Conservation (phyloP, 2,888 invertebrate genomes). For the Thymelicus acteon region DNA sequence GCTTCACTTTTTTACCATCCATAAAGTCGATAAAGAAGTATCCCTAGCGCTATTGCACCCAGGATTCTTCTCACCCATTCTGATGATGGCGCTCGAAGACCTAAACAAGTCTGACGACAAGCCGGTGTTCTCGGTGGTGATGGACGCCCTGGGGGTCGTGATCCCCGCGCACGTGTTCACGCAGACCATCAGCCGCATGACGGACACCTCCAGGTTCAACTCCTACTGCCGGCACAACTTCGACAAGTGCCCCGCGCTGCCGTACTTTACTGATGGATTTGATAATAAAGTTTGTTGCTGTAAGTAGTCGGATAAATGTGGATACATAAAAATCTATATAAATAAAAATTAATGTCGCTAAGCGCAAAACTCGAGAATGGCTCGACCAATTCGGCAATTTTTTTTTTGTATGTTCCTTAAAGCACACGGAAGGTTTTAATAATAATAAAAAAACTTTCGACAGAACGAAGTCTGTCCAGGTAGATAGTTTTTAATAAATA, state of each 20-base stretch:
- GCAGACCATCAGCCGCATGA: conserved; percentile 37
- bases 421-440: too few relatives aligned
- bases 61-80: conserved; percentile 39
- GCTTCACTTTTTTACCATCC: too few relatives aligned
- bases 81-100: conserved; percentile 37
- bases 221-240: conserved; percentile 41
- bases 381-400: too few relatives aligned
- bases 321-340: too few relatives aligned
- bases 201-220: conserved; percentile 41
- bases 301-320: not conserved
- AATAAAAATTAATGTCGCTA: too few relatives aligned
- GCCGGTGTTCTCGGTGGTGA: conserved; percentile 6
- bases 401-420: too few relatives aligned
- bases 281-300: conserved; percentile 22
- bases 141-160: conserved; percentile 32
- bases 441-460: too few relatives aligned
- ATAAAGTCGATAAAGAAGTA: too few relatives aligned
- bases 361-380: too few relatives aligned
- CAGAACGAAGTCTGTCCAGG: too few relatives aligned
- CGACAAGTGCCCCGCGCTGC: conserved; percentile 19
- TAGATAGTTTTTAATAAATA: too few relatives aligned
- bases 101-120: conserved; percentile 19
- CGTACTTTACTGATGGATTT: conserved; percentile 27
- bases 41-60: not conserved
- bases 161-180: conserved; percentile 39